Conservation (phyloP, 2,797 vertebrate genomes). For the Champsocephalus gunnari region DNA sequence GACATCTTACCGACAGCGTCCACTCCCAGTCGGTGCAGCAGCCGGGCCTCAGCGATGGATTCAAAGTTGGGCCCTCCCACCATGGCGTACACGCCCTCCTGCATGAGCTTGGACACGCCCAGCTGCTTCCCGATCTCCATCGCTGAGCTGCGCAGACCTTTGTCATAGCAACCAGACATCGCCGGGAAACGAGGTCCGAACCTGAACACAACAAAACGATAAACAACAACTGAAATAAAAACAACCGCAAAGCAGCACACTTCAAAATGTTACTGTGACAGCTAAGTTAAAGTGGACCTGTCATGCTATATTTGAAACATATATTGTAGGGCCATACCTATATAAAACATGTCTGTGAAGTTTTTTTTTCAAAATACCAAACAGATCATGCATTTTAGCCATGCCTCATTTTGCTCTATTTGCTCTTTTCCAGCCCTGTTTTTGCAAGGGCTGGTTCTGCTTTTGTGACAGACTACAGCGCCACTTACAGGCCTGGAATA, state of each 20-base stretch:
- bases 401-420: no score
- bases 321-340: no score
- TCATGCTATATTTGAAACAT: no score
- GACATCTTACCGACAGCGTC: constrained; percentile 85
- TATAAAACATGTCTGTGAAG: no score
- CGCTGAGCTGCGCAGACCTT: constrained; percentile 76
- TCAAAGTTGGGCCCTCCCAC: constrained; percentile 89
- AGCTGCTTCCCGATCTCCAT: constrained; percentile 81
- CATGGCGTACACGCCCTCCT: constrained; percentile 89
- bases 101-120: constrained; percentile 73
- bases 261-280: neutral
- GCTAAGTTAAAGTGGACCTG: no score
- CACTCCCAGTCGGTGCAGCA: constrained; percentile 85
- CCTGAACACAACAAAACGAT: constrained; percentile 61
- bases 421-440: no score
- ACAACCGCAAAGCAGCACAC: neutral
- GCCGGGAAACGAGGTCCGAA: constrained; percentile 89
- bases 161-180: constrained; percentile 87
- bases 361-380: no score
- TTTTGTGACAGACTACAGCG: no score
- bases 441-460: no score
- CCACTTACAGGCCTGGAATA: no score
- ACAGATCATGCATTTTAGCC: no score
- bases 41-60: constrained; percentile 84
- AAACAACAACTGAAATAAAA: neutral